Evolutionary conservation across 2,113 vertebrate species (phyloP), one percentile per base, ranked within the genome.

Genomic region (Coptodon rendalli): DNA sequence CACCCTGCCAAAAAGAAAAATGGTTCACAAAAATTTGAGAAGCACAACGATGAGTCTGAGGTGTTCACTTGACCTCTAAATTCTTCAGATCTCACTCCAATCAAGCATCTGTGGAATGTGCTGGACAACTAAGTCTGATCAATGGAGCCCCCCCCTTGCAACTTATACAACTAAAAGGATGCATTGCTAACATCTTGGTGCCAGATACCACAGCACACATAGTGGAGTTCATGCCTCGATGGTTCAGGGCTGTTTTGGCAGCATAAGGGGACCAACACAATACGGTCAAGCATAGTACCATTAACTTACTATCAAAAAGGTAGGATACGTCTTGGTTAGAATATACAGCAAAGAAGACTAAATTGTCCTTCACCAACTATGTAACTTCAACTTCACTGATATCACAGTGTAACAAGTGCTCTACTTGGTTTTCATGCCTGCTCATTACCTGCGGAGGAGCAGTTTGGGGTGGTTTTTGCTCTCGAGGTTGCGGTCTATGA

Each of bases 391-490:
- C n/a, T 78, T 78, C 27, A 78, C 16, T 52, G 71, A 12, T 50
- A 50, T 52, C 73, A 78, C 73, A 78, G 27, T n/a, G 27, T 78
- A 78, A 52, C 17, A 78, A 78, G 73, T 78, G 45, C 9, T 78
- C 45, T 31, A 34, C 27, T 52, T 31, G 45, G 45, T 80, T 31
- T 76, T 27, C 13, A 43, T 82, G 48, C 3, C 5, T 13, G 53
- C 12, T 48, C 80, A 95, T 96, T 85, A 99, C 99, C 98, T 98
- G 68, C 99, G 95, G 6, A 99, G 97, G 63, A 99, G 96, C 68
- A 99, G 96, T 94, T 99, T 99, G 82, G 98, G 99, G 86, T 99
- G 99, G 94, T 99, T 99, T 95, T 99, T 99, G 97, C 98, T 99
- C 96, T 99, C 98, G 94, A 99, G 96, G 93, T 99, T 99, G 93